phyloP scores from a whole-genome alignment of 2,888 invertebrate genomes.

The Syrphus vitripennis region DNA sequence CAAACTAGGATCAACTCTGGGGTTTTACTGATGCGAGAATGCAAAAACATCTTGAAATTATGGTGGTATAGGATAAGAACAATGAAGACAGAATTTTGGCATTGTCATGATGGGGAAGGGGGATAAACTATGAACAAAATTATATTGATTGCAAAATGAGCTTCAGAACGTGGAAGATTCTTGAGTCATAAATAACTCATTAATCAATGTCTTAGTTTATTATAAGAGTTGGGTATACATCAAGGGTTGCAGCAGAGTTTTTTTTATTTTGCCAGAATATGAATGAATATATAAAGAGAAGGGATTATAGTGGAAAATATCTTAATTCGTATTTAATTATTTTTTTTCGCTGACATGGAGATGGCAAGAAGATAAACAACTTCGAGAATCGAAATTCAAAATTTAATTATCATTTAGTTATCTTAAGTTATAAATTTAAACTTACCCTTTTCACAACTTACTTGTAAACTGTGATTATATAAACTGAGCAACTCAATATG shows the following conservation, averaged over 20 bases:
- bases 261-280: neutral
- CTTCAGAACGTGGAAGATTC: constrained; percentile 14
- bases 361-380: neutral
- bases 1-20: constrained; percentile 33
- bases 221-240: neutral
- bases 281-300: constrained; percentile 1
- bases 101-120: constrained; percentile 28
- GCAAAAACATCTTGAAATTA: neutral
- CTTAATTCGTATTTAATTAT: neutral
- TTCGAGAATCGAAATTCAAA: rapidly evolving
- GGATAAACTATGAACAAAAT: neutral
- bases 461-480: neutral
- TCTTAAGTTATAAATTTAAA: neutral
- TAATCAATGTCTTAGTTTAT: constrained; percentile 56
- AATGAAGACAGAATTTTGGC: constrained; percentile 36
- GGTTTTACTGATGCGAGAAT: neutral
- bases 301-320: constrained; percentile 16
- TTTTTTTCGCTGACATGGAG: neutral
- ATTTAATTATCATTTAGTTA: too few species aligned
- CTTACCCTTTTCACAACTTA: neutral
- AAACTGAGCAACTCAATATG: neutral
- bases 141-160: constrained; percentile 62
- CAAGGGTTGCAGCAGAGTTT: neutral
- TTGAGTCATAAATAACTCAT: constrained; percentile 59
- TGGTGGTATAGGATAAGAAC: constrained; percentile 3